These are phyloP conservation scores for Himalopsyche anomala DNA, from an alignment of 2,888 invertebrate genomes.

Conservation along the genomic window DNA sequence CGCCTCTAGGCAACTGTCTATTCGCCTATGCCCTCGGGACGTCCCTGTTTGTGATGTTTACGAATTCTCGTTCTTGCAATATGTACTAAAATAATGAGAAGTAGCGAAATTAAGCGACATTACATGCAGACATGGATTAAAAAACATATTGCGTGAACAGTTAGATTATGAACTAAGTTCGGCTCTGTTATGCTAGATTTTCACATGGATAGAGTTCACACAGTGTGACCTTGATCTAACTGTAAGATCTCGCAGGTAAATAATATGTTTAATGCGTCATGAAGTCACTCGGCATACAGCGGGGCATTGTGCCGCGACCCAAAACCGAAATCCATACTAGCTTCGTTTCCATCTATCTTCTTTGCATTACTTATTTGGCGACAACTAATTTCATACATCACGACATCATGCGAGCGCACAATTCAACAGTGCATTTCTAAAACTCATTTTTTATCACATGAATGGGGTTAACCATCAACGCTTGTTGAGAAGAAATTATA, in stretches of 20 bases:
- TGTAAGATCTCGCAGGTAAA: constrained; percentile 1
- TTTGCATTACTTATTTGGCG: constrained; percentile 16
- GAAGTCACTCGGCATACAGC: background rate
- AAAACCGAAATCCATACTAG: background rate
- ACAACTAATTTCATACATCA: background rate
- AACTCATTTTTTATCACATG: too few relatives aligned
- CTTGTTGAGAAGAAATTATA: too few relatives aligned
- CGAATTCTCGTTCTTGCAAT: too few relatives aligned
- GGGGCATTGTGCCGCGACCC: constrained; percentile 27
- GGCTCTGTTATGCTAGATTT: background rate
- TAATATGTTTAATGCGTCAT: constrained; percentile 17
- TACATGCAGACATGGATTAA: too few relatives aligned
- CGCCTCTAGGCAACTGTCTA: too few relatives aligned
- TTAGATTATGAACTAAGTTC: background rate
- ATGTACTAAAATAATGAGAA: too few relatives aligned
- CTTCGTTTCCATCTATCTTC: background rate
- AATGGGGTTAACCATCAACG: too few relatives aligned
- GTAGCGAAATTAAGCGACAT: too few relatives aligned
- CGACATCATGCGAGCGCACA: background rate
- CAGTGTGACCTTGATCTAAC: constrained; percentile 22
- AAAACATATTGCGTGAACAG: background rate
- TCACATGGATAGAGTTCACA: constrained; percentile 16
- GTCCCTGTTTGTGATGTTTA: too few relatives aligned
- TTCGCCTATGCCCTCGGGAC: too few relatives aligned
- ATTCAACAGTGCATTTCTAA: too few relatives aligned